phyloP scores from a whole-genome alignment of 2,888 invertebrate species.

The Leptogaster cylindrica region DNA sequence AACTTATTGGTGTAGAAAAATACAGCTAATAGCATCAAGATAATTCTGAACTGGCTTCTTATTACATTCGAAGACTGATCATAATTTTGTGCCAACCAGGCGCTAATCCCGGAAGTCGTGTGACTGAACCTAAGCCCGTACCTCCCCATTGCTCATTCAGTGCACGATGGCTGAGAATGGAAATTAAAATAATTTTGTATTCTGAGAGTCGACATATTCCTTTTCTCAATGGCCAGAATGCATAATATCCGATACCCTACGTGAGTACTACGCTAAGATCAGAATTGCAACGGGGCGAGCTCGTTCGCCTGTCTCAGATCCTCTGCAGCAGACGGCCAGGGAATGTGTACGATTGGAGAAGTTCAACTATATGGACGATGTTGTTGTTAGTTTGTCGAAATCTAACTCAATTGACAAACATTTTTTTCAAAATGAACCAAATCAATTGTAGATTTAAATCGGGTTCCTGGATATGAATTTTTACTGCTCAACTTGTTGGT shows the following conservation, averaged over 20 bases:
- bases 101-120: conserved; percentile 42
- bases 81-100: conserved; percentile 1
- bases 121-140: conserved; percentile 43
- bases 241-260: conserved; percentile 37
- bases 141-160: conserved; percentile 42
- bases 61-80: conserved; percentile 22
- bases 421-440: no score
- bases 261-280: conserved; percentile 31
- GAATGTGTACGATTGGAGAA: no score
- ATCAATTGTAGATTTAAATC: no score
- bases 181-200: conserved; percentile 43
- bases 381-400: no score
- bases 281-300: conserved; percentile 16
- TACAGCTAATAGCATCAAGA: no score
- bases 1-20: no score
- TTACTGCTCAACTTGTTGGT: no score
- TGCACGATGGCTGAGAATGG: conserved; percentile 41
- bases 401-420: no score
- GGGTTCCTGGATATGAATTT: no score
- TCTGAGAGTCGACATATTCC: conserved; percentile 41
- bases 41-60: no score
- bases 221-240: conserved; percentile 35
- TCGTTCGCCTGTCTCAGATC: conserved; percentile 25
- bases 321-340: no score
- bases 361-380: no score